These are phyloP conservation scores for Centropus bengalensis DNA, from an alignment of 2,113 vertebrate species.

Conservation along the genomic window DNA sequence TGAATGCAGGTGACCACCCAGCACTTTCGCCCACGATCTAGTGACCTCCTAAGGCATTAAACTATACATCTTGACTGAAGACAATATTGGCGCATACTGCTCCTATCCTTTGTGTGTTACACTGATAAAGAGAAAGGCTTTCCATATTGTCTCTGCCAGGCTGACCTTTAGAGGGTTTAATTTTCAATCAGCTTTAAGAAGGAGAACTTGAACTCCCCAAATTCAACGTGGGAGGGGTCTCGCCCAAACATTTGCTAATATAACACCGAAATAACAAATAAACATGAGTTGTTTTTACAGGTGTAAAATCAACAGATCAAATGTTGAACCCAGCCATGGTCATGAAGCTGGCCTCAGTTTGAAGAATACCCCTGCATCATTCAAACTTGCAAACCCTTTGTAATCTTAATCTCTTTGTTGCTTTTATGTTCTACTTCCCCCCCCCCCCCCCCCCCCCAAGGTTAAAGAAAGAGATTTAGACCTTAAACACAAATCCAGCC, in stretches of 20 bases:
- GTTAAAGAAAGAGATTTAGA: slow-evolving; percentile 88
- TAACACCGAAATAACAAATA: slow-evolving; percentile 75
- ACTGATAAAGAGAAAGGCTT: slow-evolving; percentile 44
- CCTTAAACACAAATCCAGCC: slow-evolving; percentile 90
- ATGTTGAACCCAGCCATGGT: slow-evolving; percentile 71
- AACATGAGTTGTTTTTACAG: slow-evolving; percentile 82
- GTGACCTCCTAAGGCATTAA: neutral
- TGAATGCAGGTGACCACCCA: neutral
- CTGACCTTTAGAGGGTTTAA: slow-evolving; percentile 78
- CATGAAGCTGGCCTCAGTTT: slow-evolving; percentile 71
- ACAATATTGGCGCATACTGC: neutral
- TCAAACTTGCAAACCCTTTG: slow-evolving; percentile 84
- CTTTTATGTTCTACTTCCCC: slow-evolving; percentile 79
- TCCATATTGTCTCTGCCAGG: slow-evolving; percentile 47
- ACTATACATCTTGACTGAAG: neutral
- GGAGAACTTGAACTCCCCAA: slow-evolving; percentile 58
- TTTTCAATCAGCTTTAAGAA: slow-evolving; percentile 67
- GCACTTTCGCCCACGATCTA: fast-evolving
- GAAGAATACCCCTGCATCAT: slow-evolving; percentile 80
- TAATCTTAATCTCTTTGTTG: slow-evolving; percentile 86
- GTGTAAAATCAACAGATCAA: slow-evolving; percentile 84
- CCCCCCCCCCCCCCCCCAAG: slow-evolving; percentile 60
- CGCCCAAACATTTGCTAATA: slow-evolving; percentile 74
- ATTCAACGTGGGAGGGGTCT: slow-evolving; percentile 52
- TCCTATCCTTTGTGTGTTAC: slow-evolving; percentile 1